Evolutionary conservation across 2,888 invertebrate species (phyloP), one percentile per base, ranked within the genome.

Genomic region (Toxonevra muliebris): DNA sequence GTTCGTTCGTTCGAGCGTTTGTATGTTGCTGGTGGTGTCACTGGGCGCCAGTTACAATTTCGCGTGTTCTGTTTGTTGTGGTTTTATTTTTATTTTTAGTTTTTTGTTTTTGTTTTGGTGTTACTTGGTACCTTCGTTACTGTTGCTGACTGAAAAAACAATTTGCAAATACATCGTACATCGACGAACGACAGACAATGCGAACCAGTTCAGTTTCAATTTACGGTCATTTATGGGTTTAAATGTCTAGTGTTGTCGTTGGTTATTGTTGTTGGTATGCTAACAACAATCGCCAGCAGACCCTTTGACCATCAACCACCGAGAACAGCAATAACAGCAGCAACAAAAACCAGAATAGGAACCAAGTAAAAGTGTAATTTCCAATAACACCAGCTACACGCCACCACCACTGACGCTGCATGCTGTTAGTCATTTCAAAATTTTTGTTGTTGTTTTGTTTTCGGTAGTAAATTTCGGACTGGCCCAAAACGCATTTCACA

Each of bases 311-410:
- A 62, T 43, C 62, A 55, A 62, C 41, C 61, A 45, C 43, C 19
- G 63, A 41, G 58, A 57, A 19, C 58, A 64, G 43, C 53, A 50
- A 61, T 13, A 64, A 77, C 74, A 75, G 70, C 55, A 52, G 40
- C 54, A 65, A 60, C 42, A 68, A 54, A 52, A 69, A 66, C 55
- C 71, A 72, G 58, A 76, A 66, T 57, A 70, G 70, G 59, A 74
- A 71, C 65, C 67, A 59, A n/a, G n/a, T n/a, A n/a, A 11, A 66
- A 60, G 41, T 11, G 57, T 42, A 41, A 60, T 17, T 17, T 41
- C 61, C 53, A 53, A n/a, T 45, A 19, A 3, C 67, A 58, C 61
- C 63, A 65, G 66, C 65, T 68, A 61, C 68, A 59, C 61, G 65
- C 53, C 68, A 57, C 58, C 62, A 54, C 45, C 66, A 60, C 40